Evolutionary conservation across 2,888 invertebrate genomes (phyloP).

Genomic region (Drosophila yooni): DNA sequence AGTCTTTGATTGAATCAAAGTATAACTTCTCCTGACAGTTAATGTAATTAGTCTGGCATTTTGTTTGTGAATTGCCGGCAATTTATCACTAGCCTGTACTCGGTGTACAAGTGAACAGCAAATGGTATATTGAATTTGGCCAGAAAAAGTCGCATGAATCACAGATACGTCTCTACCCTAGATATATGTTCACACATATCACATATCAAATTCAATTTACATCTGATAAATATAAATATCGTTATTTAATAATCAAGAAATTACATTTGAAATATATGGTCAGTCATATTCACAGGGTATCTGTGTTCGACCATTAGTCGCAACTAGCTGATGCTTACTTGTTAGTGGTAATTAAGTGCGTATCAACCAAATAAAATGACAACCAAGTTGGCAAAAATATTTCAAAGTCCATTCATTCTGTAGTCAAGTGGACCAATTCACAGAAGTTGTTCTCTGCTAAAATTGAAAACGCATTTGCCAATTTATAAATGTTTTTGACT

Average conservation of each 20-base stretch:
- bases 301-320: rapidly evolving
- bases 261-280: background rate
- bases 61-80: constrained; percentile 18
- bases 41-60: constrained; percentile 64
- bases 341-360: constrained; percentile 54
- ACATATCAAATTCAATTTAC: background rate
- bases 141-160: background rate
- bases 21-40: constrained; percentile 41
- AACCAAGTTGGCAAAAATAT: constrained; percentile 38
- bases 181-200: background rate
- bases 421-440: constrained; percentile 24
- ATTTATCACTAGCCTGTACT: constrained; percentile 11
- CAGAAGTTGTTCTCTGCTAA: constrained; percentile 10
- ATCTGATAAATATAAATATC: background rate
- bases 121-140: background rate
- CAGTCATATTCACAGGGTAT: background rate
- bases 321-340: background rate
- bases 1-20: constrained; percentile 50
- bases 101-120: too few species aligned
- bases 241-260: background rate
- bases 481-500: constrained; percentile 47
- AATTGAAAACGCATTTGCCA: constrained; percentile 56
- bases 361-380: constrained; percentile 27
- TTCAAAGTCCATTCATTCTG: constrained; percentile 24
- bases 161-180: background rate